Percentiles rank a stretch among this genome's conserved stretches.
Conservation (phyloP, 2,797 vertebrate genomes). For the Prionace glauca region DNA sequence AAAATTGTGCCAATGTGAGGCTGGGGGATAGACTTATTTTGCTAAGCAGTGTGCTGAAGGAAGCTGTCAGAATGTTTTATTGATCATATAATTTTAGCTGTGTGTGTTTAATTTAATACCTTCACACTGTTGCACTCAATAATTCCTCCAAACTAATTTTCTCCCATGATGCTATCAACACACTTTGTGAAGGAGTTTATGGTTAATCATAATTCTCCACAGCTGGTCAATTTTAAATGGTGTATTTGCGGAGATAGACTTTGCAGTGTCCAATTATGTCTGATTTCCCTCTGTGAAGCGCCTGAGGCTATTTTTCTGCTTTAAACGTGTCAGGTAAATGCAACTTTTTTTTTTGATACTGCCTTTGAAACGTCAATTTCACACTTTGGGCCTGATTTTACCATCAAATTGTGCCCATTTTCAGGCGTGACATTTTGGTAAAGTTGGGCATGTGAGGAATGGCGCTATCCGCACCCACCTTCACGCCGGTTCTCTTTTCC, state of each 20-base stretch:
- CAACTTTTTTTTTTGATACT: neutral
- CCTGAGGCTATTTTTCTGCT: neutral
- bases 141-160: neutral
- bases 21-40: neutral
- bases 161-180: neutral
- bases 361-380: neutral
- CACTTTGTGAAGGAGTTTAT: neutral
- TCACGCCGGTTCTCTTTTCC: too few species aligned
- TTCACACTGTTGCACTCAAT: neutral
- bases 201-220: neutral
- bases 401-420: too few species aligned
- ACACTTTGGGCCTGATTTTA: neutral
- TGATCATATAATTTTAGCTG: slow-evolving; percentile 21
- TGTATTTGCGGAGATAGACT: neutral
- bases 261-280: neutral
- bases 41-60: neutral
- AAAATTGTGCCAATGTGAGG: neutral
- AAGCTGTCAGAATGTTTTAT: neutral
- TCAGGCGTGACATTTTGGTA: too few species aligned
- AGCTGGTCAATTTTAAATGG: neutral
- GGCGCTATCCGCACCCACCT: too few species aligned
- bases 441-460: too few species aligned
- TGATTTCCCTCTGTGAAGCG: neutral
- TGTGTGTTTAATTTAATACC: neutral
- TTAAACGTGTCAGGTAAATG: neutral